These are phyloP conservation scores for Magallana angulata DNA, from an alignment of 1,140 invertebrate species.

Conservation along the genomic window DNA sequence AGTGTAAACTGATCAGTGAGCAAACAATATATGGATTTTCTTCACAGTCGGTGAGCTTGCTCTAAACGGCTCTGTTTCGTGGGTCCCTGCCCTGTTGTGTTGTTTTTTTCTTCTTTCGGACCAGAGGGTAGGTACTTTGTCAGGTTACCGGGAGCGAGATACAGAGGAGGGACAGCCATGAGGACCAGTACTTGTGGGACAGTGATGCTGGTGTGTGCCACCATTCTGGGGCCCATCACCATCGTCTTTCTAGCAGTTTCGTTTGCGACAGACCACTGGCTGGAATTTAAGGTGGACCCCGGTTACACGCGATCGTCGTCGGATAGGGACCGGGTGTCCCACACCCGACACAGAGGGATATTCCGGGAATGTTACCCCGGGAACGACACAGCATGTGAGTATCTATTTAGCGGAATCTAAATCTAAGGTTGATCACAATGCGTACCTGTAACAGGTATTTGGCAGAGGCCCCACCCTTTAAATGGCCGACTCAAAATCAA, in stretches of 20 bases:
- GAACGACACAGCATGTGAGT: constrained; percentile 74
- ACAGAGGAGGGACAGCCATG: constrained; percentile 46
- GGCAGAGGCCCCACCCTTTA: background rate
- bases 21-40: constrained; percentile 40
- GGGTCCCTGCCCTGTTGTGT: background rate
- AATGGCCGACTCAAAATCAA: background rate
- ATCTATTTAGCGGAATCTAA: background rate
- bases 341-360: constrained; percentile 70
- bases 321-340: constrained; percentile 52
- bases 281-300: constrained; percentile 69
- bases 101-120: background rate
- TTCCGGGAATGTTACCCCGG: constrained; percentile 74
- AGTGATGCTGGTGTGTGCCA: constrained; percentile 66
- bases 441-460: background rate
- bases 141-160: background rate
- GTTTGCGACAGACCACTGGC: constrained; percentile 75
- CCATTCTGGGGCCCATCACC: constrained; percentile 68
- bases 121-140: background rate
- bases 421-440: background rate
- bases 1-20: constrained; percentile 25
- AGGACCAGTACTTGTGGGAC: constrained; percentile 66
- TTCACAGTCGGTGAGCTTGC: constrained; percentile 20
- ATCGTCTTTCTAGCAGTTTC: constrained; percentile 72
- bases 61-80: background rate
- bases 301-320: constrained; percentile 15